phyloP scores from a whole-genome alignment of 2,888 invertebrate species.

The Andrena marginata region DNA sequence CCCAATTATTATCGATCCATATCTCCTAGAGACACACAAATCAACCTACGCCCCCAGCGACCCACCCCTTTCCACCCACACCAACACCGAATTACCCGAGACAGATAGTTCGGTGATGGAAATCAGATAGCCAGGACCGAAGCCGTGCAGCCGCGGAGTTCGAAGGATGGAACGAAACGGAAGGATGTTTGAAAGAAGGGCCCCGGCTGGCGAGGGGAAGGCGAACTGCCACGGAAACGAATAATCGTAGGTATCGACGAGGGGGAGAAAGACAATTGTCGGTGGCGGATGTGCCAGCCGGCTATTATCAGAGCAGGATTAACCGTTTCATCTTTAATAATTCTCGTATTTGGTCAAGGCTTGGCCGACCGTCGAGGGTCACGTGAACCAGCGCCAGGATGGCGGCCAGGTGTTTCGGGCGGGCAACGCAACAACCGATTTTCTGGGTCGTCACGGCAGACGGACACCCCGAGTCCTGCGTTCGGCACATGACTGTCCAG shows the following conservation, averaged over 20 bases:
- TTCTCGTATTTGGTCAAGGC: slow-evolving; percentile 40
- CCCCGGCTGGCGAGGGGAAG: slow-evolving; percentile 24
- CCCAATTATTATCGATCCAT: too few species aligned
- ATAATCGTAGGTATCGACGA: slow-evolving; percentile 22
- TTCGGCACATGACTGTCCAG: slow-evolving; percentile 71
- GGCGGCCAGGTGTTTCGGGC: slow-evolving; percentile 76
- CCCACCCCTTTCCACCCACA: too few species aligned
- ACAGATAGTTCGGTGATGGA: too few species aligned
- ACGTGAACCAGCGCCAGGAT: slow-evolving; percentile 50
- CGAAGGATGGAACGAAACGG: background rate
- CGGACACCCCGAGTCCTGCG: slow-evolving; percentile 74
- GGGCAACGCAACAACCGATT: slow-evolving; percentile 66
- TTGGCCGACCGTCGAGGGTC: slow-evolving; percentile 60
- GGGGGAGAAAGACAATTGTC: slow-evolving; percentile 34
- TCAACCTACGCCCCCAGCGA: too few species aligned
- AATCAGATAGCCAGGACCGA: too few species aligned
- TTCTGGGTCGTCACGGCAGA: slow-evolving; percentile 78
- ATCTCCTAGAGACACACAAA: too few species aligned
- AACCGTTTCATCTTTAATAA: slow-evolving; percentile 49
- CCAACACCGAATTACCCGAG: too few species aligned
- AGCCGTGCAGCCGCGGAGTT: background rate
- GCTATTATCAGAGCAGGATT: slow-evolving; percentile 31
- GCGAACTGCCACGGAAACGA: slow-evolving; percentile 24
- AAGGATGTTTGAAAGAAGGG: background rate
- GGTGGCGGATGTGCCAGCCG: slow-evolving; percentile 32